Evolutionary conservation across 1,140 invertebrate genomes (phyloP), one percentile per base, ranked within the genome.

Genomic region (Cepaea nemoralis): DNA sequence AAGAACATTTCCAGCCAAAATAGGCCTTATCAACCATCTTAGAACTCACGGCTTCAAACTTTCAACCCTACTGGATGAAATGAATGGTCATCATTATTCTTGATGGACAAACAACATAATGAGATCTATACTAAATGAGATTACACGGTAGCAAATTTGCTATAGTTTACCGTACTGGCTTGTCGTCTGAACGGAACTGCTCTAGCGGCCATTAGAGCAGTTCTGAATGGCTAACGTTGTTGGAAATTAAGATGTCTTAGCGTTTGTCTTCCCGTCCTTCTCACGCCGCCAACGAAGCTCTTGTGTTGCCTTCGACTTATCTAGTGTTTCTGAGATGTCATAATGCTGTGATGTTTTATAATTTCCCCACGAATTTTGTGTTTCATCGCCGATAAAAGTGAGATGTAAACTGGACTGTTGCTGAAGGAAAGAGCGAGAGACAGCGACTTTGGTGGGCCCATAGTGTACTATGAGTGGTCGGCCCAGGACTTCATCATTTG

Each of bases 401-500:
- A 88, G 85, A 89, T 87, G 88, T 90, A 87, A 90, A 80, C 71
- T 83, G 69, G 40, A 74, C 78, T 70, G 80, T 79, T 85, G 27
- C 33, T 27, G n/a, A 27, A 31, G 27, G 59, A 5, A 27, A 48
- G 84, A 81, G 83, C 83, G 84, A 83, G 77, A 83, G 81, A 73
- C 84, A 81, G 80, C 80, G 70, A 73, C 66, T 83, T 83, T 42
- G 73, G 82, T 76, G 83, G 84, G 80, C 80, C 85, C 85, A 90
- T 82, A 83, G 19, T 75, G 73, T 75, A 75, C 73, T 75, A 98
- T 98, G 97, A 97, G 96, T 94, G 95, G 96, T 93, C 95, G 96
- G 94, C 96, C 96, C 91, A 96, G 96, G 93, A 97, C 96, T 92
- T 97, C 96, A 93, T 97, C 96, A 93, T 97, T 97, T 93, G 96